A percentile compares a stretch with the other conserved stretches of the same genome.
These are phyloP conservation scores for Thomomys bottae DNA, from an alignment of 2,113 vertebrate species.

Conservation along the genomic window DNA sequence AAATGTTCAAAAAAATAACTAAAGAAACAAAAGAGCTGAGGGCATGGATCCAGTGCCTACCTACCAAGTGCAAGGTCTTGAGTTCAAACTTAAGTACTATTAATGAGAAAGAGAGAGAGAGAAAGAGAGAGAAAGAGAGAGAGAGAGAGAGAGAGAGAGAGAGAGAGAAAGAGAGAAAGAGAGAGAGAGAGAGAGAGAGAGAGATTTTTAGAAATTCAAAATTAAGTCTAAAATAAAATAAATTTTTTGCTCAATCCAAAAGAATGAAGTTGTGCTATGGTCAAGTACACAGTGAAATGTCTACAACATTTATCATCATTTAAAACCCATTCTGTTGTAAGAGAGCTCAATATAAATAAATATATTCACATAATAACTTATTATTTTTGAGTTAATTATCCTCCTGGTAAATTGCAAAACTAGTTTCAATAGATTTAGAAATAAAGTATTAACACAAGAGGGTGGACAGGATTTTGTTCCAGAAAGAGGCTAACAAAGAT, in stretches of 20 bases:
- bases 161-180: no score
- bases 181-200: no score
- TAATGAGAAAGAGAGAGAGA: no score
- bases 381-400: not conserved
- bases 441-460: conserved; percentile 22
- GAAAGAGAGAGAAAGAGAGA: no score
- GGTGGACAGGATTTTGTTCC: conserved; percentile 15
- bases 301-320: not conserved
- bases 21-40: no score
- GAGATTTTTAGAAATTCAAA: no score
- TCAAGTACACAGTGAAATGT: not conserved
- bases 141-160: no score
- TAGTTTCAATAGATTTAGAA: conserved; percentile 28
- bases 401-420: not conserved
- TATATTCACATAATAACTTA: conserved; percentile 20
- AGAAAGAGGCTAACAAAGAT: conserved; percentile 11
- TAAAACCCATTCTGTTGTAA: not conserved
- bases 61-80: no score
- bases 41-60: no score
- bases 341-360: not conserved
- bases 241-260: not conserved
- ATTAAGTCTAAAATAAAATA: not conserved
- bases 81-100: no score
- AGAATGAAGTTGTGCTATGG: not conserved
- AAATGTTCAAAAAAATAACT: no score